Evolutionary conservation across 2,888 invertebrate genomes (phyloP).

Genomic region (Apamea monoglypha): DNA sequence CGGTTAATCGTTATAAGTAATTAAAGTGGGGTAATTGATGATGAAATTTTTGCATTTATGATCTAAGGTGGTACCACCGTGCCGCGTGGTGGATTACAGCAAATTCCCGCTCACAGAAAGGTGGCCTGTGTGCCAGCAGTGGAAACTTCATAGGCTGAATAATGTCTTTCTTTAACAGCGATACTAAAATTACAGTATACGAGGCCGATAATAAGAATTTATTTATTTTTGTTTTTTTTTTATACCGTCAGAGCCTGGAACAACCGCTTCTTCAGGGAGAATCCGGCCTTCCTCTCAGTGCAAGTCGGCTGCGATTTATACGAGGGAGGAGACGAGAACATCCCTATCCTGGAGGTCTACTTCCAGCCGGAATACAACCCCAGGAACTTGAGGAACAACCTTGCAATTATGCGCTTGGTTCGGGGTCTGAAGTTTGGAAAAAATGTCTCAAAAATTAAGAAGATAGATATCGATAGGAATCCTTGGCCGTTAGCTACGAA

Average conservation of each 20-base stretch:
- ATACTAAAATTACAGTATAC: background rate
- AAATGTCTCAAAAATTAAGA: slow-evolving; percentile 70
- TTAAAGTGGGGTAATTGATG: no score
- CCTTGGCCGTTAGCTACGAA: slow-evolving; percentile 68
- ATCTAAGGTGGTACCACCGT: no score
- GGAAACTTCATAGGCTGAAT: background rate
- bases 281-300: slow-evolving; percentile 82
- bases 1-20: no score
- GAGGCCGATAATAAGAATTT: background rate
- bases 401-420: slow-evolving; percentile 78
- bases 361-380: slow-evolving; percentile 83
- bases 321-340: slow-evolving; percentile 77
- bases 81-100: background rate
- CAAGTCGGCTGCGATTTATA: slow-evolving; percentile 81
- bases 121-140: background rate
- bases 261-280: slow-evolving; percentile 84
- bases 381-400: slow-evolving; percentile 77
- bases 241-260: slow-evolving; percentile 79
- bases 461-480: slow-evolving; percentile 77
- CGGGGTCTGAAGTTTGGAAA: slow-evolving; percentile 71
- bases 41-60: no score
- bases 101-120: background rate
- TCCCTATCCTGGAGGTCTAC: slow-evolving; percentile 79
- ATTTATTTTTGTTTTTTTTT: background rate
- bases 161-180: background rate